These are phyloP conservation scores for Dicyrtoma fusca DNA, from an alignment of 2,888 invertebrate species.

Conservation along the genomic window DNA sequence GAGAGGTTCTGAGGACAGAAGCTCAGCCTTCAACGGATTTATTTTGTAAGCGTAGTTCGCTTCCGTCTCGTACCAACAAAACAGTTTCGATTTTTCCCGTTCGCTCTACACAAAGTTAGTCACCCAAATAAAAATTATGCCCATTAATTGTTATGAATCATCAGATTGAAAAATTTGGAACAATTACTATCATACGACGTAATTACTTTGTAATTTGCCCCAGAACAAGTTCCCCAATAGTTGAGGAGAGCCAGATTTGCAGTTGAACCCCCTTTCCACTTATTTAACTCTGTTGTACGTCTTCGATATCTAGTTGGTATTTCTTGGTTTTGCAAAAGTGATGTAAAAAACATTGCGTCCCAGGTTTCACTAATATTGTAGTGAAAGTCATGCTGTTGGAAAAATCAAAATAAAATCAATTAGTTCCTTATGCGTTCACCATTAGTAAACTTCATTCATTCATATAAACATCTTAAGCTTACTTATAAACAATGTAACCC, in stretches of 20 bases:
- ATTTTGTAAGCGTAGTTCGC: conserved; percentile 32
- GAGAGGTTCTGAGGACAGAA: conserved; percentile 24
- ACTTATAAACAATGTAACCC: background rate
- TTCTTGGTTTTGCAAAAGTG: too few relatives aligned
- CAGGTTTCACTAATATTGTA: background rate
- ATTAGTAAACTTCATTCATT: background rate
- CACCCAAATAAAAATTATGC: too few relatives aligned
- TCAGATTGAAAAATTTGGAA: too few relatives aligned
- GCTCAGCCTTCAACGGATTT: conserved; percentile 42
- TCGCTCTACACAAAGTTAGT: conserved; percentile 39
- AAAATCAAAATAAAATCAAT: background rate
- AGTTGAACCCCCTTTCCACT: background rate
- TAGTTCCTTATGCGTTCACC: background rate
- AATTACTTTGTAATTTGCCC: conserved; percentile 41
- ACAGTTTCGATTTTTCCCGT: conserved; percentile 24
- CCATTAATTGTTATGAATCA: too few relatives aligned
- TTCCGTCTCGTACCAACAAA: conserved; percentile 43
- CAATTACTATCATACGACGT: too few relatives aligned
- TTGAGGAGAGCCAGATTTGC: background rate
- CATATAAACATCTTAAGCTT: background rate
- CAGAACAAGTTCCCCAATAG: conserved; percentile 29
- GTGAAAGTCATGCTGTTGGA: conserved; percentile 3
- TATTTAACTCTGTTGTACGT: background rate
- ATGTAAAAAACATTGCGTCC: background rate
- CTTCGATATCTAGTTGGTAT: background rate